phyloP scores from a whole-genome alignment of 1,140 invertebrate species.

The Sitobion miscanthi region DNA sequence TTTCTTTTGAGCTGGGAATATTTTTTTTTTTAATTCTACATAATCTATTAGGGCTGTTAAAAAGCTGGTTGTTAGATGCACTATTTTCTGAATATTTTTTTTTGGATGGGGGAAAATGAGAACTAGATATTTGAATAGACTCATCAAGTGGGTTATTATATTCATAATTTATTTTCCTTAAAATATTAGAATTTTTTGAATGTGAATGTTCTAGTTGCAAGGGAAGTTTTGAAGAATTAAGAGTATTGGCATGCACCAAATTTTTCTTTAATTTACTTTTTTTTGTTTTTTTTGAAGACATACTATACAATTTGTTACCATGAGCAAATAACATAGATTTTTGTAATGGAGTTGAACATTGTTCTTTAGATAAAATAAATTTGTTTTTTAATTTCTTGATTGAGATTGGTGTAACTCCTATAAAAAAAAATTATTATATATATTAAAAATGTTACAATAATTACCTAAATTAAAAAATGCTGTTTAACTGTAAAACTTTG shows the following conservation, averaged over 20 bases:
- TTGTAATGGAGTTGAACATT: constrained; percentile 39
- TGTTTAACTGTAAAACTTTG: background rate
- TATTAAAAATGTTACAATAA: background rate
- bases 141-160: background rate
- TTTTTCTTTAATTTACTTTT: constrained; percentile 22
- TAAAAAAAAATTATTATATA: background rate
- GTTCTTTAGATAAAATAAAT: background rate
- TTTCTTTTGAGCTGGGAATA: background rate
- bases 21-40: background rate
- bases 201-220: background rate
- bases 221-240: background rate
- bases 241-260: background rate
- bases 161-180: background rate
- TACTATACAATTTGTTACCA: background rate
- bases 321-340: background rate
- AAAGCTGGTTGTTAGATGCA: background rate
- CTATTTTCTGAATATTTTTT: background rate
- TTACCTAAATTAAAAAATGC: background rate
- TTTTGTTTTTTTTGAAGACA: constrained; percentile 32
- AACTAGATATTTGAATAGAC: constrained; percentile 32
- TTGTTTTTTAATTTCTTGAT: constrained; percentile 31
- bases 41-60: background rate
- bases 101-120: background rate
- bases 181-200: background rate
- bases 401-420: background rate